Evolutionary conservation across 1,140 invertebrate genomes (phyloP), one percentile per base, ranked within the genome.

Genomic region (Drosophila lowei): DNA sequence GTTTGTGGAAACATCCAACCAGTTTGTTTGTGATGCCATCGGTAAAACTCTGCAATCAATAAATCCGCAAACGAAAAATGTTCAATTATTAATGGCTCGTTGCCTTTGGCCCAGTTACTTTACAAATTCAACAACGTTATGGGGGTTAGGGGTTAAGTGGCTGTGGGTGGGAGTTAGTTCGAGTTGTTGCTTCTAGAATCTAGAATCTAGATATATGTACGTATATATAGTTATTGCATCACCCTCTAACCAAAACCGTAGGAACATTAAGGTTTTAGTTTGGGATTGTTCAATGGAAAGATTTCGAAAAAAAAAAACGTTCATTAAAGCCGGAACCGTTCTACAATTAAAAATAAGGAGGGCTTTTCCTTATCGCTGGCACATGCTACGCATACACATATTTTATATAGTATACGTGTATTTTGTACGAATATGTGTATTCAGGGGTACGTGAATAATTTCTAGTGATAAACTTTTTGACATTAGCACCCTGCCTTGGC

Each of bases 21-120:
- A 99, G 93, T 92, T 96, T 97, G 93, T 99, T 99, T 50, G 98
- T 98, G 55, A 98, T 98, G 28, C 98, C 98, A 93, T 98, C 96
- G 57, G 97, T 98, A 92, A 99, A 99, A 77, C 95, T 91, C 97
- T 99, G 65, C 41, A 85, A 88, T 60, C 13, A 73, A 6, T 47
- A 42, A 60, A 28, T 42, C 30, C 42, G 5, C 2, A 50, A 28
- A 49, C n/a, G 38, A 16, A 43, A 3, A 46, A 41, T 21, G 38
- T 65, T 65, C 34, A 50, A 4, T 11, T 15, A 3, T 43, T 60
- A 49, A 6, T 21, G 34, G 3, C 34, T 2, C 11, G 5, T 38
- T 11, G 3, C 34, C 34, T 13, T 38, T 38, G 34, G 34, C 34
- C 34, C 11, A 38, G 11, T 38, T 38, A 25, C 23, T 5, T 6